A percentile compares a stretch with the other conserved stretches of the same genome.
phyloP scores from a whole-genome alignment of 1,140 invertebrate species.

The Metopolophium dirhodum region DNA sequence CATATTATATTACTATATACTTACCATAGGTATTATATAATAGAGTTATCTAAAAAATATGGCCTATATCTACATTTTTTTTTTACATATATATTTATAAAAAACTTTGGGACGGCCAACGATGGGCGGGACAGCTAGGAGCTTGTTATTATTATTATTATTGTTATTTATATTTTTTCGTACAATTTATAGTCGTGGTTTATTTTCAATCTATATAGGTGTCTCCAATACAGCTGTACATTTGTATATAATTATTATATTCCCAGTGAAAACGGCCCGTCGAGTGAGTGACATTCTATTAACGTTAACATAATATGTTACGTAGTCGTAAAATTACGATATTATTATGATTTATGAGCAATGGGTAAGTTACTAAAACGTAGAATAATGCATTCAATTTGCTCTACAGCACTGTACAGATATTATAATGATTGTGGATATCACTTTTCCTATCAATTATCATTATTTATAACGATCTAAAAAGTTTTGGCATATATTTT shows the following conservation, averaged over 20 bases:
- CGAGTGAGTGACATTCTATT: neutral
- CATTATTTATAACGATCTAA: neutral
- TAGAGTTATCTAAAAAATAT: too few species aligned
- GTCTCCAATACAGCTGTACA: too few species aligned
- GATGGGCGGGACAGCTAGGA: too few species aligned
- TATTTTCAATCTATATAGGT: neutral
- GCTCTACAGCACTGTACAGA: neutral
- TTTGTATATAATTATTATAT: neutral
- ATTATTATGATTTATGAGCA: constrained; percentile 2
- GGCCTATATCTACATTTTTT: too few species aligned
- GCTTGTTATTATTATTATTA: too few species aligned
- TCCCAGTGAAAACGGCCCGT: neutral
- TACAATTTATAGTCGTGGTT: neutral
- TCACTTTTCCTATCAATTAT: neutral
- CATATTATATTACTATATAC: too few species aligned
- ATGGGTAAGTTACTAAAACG: neutral
- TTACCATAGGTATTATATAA: too few species aligned
- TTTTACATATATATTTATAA: too few species aligned
- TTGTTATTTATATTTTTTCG: neutral
- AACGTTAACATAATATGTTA: neutral
- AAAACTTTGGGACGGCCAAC: too few species aligned
- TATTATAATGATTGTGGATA: neutral
- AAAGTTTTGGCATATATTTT: neutral
- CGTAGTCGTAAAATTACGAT: neutral
- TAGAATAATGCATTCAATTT: neutral